These are phyloP conservation scores for Tychaedon coryphoeus DNA, from an alignment of 2,113 vertebrate species.

Conservation along the genomic window DNA sequence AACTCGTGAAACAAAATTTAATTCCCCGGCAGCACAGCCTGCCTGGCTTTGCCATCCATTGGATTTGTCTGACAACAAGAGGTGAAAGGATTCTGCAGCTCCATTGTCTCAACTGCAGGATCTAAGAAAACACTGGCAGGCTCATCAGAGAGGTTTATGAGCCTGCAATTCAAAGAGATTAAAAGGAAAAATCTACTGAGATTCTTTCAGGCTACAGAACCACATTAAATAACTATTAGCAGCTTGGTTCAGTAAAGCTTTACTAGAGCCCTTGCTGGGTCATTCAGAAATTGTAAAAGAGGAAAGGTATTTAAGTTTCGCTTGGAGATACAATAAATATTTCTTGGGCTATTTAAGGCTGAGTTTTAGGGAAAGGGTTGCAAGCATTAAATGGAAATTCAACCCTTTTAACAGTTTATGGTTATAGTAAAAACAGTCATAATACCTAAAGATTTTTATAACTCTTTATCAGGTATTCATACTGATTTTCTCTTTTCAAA, in stretches of 20 bases:
- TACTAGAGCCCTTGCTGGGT: conserved; percentile 77
- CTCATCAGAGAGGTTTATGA: conserved; percentile 81
- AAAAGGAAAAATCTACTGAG: conserved; percentile 77
- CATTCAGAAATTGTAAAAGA: conserved; percentile 76
- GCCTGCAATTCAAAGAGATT: conserved; percentile 79
- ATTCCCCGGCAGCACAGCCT: conserved; percentile 49
- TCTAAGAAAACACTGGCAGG: conserved; percentile 78
- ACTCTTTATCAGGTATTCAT: conserved; percentile 11
- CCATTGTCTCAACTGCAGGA: conserved; percentile 76
- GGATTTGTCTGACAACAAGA: conserved; percentile 76
- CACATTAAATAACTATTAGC: conserved; percentile 85
- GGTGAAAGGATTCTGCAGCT: conserved; percentile 75
- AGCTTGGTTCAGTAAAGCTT: conserved; percentile 78
- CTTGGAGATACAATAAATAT: conserved; percentile 79
- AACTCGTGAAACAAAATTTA: conserved; percentile 52
- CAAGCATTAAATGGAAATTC: conserved; percentile 61
- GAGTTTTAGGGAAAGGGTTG: conserved; percentile 20
- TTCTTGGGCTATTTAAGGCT: conserved; percentile 69
- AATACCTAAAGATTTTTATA: conserved; percentile 44
- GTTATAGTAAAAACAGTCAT: conserved; percentile 60
- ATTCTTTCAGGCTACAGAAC: conserved; percentile 79
- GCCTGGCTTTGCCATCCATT: conserved; percentile 66
- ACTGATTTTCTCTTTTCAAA: not conserved
- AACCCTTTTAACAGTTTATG: conserved; percentile 62
- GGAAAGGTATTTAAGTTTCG: conserved; percentile 75